These are phyloP conservation scores for Micoletzkya japonica DNA, from an alignment of 2,888 invertebrate species.

Conservation along the genomic window DNA sequence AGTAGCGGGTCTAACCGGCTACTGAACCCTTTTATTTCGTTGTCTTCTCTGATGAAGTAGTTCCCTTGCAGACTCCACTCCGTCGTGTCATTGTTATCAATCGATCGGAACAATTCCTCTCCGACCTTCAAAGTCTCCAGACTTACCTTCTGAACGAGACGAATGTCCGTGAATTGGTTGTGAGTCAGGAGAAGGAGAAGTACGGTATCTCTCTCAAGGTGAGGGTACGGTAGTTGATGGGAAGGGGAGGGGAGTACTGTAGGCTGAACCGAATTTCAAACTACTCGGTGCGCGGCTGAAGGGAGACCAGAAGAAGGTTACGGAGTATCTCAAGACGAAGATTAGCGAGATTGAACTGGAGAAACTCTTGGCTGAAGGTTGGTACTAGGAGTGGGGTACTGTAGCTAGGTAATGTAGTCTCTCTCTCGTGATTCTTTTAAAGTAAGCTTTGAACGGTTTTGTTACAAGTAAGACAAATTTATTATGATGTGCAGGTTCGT, in stretches of 20 bases:
- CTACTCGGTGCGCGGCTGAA: conserved; percentile 84
- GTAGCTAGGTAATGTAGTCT: background rate
- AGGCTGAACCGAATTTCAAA: conserved; percentile 92
- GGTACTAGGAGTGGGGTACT: background rate
- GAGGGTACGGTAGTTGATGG: background rate
- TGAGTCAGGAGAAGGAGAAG: conserved; percentile 85
- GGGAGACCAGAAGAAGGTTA: conserved; percentile 84
- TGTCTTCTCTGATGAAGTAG: background rate
- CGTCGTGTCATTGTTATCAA: conserved; percentile 94
- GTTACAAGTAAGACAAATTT: background rate
- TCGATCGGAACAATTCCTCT: conserved; percentile 77
- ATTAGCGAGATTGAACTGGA: conserved; percentile 80
- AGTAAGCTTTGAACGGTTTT: background rate
- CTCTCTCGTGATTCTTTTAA: background rate
- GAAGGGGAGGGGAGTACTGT: conserved; percentile 3
- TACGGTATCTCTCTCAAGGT: conserved; percentile 82
- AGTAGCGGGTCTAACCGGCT: too few species aligned
- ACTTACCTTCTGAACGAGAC: conserved; percentile 88
- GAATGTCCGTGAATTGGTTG: conserved; percentile 82
- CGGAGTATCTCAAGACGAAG: conserved; percentile 76
- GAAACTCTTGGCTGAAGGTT: conserved; percentile 73
- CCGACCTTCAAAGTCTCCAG: conserved; percentile 79
- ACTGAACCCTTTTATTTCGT: background rate
- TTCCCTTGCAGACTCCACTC: conserved; percentile 77
- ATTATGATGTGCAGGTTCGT: conserved; percentile 68